phyloP scores from a whole-genome alignment of 2,113 vertebrate species.

The Pangasianodon gigas region DNA sequence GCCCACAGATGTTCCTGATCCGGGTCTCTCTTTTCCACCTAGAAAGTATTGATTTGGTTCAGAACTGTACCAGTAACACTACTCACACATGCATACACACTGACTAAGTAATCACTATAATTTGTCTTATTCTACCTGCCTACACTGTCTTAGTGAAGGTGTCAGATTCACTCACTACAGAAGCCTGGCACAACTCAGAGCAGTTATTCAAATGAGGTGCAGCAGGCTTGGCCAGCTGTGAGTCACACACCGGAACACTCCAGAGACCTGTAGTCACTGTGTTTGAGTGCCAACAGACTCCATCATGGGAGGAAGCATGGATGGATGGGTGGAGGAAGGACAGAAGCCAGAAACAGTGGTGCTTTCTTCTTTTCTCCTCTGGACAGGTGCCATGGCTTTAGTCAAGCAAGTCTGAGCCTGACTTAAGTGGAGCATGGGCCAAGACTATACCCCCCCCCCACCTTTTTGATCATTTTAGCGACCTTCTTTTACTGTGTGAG shows the following conservation, averaged over 20 bases:
- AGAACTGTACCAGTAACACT: background rate
- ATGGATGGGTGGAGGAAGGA: conserved; percentile 15
- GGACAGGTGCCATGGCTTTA: conserved; percentile 33
- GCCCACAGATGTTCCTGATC: conserved; percentile 83
- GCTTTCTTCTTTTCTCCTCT: conserved; percentile 6
- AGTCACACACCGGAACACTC: conserved; percentile 10
- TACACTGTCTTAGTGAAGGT: background rate
- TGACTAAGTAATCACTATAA: conserved; percentile 2
- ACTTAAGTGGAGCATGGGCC: background rate
- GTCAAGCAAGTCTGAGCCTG: conserved; percentile 22
- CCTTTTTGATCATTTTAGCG: background rate
- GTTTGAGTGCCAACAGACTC: conserved; percentile 13
- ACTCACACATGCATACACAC: background rate
- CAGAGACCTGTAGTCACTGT: conserved; percentile 21
- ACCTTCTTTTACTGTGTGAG: background rate
- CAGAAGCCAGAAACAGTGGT: background rate
- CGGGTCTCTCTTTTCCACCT: conserved; percentile 96
- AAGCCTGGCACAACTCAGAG: conserved; percentile 5
- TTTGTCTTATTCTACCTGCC: background rate
- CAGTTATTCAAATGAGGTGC: conserved; percentile 44
- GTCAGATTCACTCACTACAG: background rate
- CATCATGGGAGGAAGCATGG: background rate
- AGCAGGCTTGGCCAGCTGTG: conserved; percentile 38
- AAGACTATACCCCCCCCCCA: background rate
- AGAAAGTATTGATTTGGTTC: background rate